A percentile compares a stretch with the other conserved stretches of the same genome.
phyloP scores from a whole-genome alignment of 2,888 invertebrate genomes.

The Ommatoiulus sabulosus region DNA sequence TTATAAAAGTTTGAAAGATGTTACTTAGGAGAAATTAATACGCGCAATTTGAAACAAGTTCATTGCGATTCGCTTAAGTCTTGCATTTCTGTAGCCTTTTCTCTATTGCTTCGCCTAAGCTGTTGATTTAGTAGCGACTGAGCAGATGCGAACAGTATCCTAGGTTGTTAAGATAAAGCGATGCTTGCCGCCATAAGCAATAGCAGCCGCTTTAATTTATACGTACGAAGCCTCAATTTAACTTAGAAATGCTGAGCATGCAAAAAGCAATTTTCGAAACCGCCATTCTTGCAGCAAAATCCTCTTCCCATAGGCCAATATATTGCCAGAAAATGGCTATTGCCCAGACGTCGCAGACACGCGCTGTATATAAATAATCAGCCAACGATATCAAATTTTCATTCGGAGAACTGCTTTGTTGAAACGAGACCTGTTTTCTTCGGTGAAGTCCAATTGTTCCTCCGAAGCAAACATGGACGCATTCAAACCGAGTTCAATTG shows the following conservation, averaged over 20 bases:
- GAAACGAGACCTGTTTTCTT: not conserved
- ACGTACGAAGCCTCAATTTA: not conserved
- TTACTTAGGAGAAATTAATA: not conserved
- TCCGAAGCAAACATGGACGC: not conserved
- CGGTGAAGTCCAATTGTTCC: not conserved
- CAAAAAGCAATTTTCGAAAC: slow-evolving; percentile 4
- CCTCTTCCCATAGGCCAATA: not conserved
- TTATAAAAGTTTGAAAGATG: not conserved
- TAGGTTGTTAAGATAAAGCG: too few species aligned
- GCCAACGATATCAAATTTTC: not conserved
- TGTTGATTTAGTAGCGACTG: not conserved
- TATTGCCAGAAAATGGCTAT: not conserved
- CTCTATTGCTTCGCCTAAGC: not conserved
- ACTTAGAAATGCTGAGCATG: slow-evolving; percentile 18
- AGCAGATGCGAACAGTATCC: not conserved
- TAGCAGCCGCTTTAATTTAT: slow-evolving; percentile 26
- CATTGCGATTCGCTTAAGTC: not conserved
- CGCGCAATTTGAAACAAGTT: slow-evolving; percentile 3
- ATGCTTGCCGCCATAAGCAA: slow-evolving; percentile 17
- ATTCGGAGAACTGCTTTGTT: not conserved
- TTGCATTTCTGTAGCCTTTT: not conserved
- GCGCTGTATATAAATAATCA: not conserved
- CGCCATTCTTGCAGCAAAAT: not conserved
- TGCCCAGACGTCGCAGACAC: not conserved
- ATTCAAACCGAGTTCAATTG: not conserved